Percentiles rank a stretch among this genome's conserved stretches.
Evolutionary conservation across 2,113 vertebrate genomes (phyloP).

Genomic region (Patagioenas fasciata): DNA sequence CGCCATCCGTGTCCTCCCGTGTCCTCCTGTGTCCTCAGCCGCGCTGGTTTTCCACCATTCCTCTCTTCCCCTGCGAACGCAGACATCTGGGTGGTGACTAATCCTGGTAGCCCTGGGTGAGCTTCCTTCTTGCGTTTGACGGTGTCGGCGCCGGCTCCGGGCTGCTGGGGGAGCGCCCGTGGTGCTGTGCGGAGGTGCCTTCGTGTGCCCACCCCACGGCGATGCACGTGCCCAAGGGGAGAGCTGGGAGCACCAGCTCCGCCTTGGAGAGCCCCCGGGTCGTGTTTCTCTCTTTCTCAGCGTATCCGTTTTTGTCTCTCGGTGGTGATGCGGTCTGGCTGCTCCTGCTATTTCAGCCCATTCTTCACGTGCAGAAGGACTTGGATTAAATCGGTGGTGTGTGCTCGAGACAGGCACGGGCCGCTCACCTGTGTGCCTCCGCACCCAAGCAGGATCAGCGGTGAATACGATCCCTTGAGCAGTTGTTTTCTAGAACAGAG

Average conservation of each 20-base stretch:
- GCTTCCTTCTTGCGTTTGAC: conserved; percentile 12
- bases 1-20: neutral
- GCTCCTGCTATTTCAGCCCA: neutral
- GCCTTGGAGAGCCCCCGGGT: neutral
- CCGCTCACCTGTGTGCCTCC: neutral
- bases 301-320: neutral
- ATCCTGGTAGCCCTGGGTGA: conserved; percentile 2
- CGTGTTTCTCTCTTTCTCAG: neutral
- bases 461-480: neutral
- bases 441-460: neutral
- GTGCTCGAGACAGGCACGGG: neutral
- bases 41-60: neutral
- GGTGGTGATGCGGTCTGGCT: neutral
- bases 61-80: neutral
- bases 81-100: conserved; percentile 42
- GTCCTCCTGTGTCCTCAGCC: neutral
- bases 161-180: neutral
- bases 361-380: neutral
- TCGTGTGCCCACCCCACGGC: accelerated
- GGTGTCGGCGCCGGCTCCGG: neutral
- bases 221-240: neutral
- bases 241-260: neutral
- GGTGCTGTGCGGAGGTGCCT: neutral
- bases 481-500: neutral
- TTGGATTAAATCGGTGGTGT: neutral